Percentiles rank a stretch among this genome's conserved stretches.
These are phyloP conservation scores for Chionodraco myersi DNA, from an alignment of 2,113 vertebrate species.

Conservation along the genomic window DNA sequence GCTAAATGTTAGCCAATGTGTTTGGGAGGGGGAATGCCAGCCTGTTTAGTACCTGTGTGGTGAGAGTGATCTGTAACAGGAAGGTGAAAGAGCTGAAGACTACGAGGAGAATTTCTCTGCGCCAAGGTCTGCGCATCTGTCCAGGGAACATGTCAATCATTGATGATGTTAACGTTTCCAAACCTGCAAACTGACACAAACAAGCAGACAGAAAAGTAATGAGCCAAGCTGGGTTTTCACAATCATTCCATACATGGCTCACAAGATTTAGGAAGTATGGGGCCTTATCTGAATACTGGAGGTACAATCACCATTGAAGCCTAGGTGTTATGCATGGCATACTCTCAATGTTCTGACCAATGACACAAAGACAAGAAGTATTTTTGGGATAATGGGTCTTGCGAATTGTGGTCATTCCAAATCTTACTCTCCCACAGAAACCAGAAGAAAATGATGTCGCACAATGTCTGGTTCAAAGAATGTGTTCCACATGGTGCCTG, in stretches of 20 bases:
- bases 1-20: neutral
- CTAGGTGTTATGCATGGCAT: too few relatives aligned
- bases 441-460: too few relatives aligned
- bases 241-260: neutral
- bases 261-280: too few relatives aligned
- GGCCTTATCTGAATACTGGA: too few relatives aligned
- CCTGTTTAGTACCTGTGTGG: conserved; percentile 43
- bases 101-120: conserved; percentile 62
- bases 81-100: conserved; percentile 50
- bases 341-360: too few relatives aligned
- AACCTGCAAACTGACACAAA: conserved; percentile 42
- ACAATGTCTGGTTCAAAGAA: too few relatives aligned
- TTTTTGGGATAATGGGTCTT: too few relatives aligned
- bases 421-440: too few relatives aligned
- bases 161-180: conserved; percentile 47
- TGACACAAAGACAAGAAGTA: too few relatives aligned
- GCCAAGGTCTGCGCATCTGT: conserved; percentile 40
- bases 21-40: neutral
- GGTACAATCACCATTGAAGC: too few relatives aligned
- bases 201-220: conserved; percentile 4
- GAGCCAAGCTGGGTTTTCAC: neutral
- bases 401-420: too few relatives aligned
- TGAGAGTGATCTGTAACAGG: conserved; percentile 46
- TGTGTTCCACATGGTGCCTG: too few relatives aligned
- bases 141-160: conserved; percentile 55